A percentile compares a stretch with the other conserved stretches of the same genome.
These are phyloP conservation scores for Lordiphosa fenestrarum DNA, from an alignment of 2,888 invertebrate genomes.

Conservation along the genomic window DNA sequence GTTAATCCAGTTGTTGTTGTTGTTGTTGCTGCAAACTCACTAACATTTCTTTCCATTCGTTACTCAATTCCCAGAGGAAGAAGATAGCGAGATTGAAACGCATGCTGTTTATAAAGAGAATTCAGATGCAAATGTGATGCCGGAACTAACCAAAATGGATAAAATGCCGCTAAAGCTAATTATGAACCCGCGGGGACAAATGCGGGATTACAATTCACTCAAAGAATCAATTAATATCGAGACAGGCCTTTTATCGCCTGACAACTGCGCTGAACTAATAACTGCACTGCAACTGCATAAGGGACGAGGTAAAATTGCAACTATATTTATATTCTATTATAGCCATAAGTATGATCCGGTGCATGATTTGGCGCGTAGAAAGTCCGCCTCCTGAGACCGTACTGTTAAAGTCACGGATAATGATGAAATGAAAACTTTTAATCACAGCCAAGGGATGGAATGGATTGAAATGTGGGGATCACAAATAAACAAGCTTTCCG, in stretches of 20 bases:
- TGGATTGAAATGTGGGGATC: too few species aligned
- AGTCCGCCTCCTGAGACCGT: too few species aligned
- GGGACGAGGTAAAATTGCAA: slow-evolving; percentile 85
- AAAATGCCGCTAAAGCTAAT: slow-evolving; percentile 84
- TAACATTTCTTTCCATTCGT: slow-evolving; percentile 3
- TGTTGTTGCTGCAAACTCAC: not conserved
- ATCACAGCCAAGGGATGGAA: too few species aligned
- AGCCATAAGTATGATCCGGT: not conserved
- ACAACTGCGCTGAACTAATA: slow-evolving; percentile 88
- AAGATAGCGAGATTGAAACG: slow-evolving; percentile 29
- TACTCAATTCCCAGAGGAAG: slow-evolving; percentile 24
- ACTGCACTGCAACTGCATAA: slow-evolving; percentile 88
- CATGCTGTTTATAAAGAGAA: slow-evolving; percentile 72
- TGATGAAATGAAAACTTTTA: too few species aligned
- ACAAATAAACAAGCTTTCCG: too few species aligned
- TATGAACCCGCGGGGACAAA: slow-evolving; percentile 88
- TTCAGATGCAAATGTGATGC: slow-evolving; percentile 38
- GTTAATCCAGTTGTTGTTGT: not conserved
- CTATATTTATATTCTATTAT: not conserved
- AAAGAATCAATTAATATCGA: slow-evolving; percentile 84
- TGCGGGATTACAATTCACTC: slow-evolving; percentile 85
- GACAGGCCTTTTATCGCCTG: slow-evolving; percentile 85
- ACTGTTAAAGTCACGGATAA: too few species aligned
- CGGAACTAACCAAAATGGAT: slow-evolving; percentile 53
- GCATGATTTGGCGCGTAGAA: too few species aligned